phyloP scores from a whole-genome alignment of 2,797 vertebrate species.

The Pterois miles region DNA sequence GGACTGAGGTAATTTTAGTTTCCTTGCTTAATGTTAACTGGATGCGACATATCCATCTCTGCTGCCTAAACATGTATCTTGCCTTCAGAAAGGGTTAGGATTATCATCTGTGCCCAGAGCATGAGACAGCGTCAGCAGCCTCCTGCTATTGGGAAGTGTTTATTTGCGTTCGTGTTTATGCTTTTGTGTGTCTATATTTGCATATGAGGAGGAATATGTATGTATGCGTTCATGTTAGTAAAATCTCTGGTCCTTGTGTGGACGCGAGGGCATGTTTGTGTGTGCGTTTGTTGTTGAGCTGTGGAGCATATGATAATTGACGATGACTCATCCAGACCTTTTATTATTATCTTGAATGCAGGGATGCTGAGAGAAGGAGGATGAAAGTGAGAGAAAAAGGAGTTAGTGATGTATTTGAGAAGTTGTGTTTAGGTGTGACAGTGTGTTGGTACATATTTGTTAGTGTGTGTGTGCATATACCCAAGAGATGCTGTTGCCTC shows the following conservation, averaged over 20 bases:
- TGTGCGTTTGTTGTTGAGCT: slow-evolving; percentile 20
- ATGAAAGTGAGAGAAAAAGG: background rate
- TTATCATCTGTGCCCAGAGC: slow-evolving; percentile 30
- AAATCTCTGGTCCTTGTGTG: background rate
- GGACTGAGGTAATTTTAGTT: background rate
- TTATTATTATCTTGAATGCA: slow-evolving; percentile 45
- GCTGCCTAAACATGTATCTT: slow-evolving; percentile 36
- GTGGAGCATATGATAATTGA: slow-evolving; percentile 58
- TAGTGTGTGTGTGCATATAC: background rate
- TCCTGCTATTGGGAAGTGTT: slow-evolving; percentile 6
- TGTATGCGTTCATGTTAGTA: slow-evolving; percentile 15
- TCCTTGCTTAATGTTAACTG: slow-evolving; percentile 14
- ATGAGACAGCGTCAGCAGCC: slow-evolving; percentile 24
- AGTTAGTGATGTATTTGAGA: slow-evolving; percentile 2
- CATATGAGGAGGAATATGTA: slow-evolving; percentile 21
- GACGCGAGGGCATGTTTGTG: background rate
- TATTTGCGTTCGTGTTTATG: background rate
- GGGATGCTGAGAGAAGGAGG: slow-evolving; percentile 10
- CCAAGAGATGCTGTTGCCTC: background rate
- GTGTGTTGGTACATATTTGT: slow-evolving; percentile 1
- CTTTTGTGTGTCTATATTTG: slow-evolving; percentile 15
- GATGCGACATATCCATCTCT: slow-evolving; percentile 39
- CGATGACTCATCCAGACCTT: slow-evolving; percentile 63
- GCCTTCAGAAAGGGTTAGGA: slow-evolving; percentile 41
- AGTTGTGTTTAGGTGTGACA: background rate